Conservation (phyloP, 2,113 vertebrate species). For the Rhinogobius similis region DNA sequence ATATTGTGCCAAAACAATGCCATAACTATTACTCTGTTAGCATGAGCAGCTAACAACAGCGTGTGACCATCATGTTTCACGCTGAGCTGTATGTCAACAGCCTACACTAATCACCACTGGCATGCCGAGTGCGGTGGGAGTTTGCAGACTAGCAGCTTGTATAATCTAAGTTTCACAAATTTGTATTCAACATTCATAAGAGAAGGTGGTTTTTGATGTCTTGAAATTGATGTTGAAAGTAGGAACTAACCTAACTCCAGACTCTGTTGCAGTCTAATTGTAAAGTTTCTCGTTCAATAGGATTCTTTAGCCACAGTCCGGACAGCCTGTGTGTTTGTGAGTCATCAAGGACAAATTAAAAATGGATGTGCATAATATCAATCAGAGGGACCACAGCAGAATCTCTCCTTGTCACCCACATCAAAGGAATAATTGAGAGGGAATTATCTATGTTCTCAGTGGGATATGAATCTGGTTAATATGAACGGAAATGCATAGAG, state of each 20-base stretch:
- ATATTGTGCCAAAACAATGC: too few species aligned
- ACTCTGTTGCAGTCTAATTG: conserved; percentile 16
- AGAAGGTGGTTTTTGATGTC: too few species aligned
- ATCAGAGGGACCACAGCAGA: conserved; percentile 16
- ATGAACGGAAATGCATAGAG: not conserved
- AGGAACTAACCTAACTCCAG: not conserved
- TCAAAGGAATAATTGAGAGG: conserved; percentile 6
- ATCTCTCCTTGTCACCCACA: conserved; percentile 13
- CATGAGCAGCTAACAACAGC: too few species aligned
- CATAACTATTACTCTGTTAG: too few species aligned
- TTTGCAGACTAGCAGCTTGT: not conserved
- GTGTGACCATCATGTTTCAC: not conserved
- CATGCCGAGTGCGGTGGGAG: not conserved
- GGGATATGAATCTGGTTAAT: not conserved
- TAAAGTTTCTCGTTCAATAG: conserved; percentile 24
- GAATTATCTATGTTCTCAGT: not conserved
- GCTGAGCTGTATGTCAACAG: not conserved
- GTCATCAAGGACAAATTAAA: conserved; percentile 27
- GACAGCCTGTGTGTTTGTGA: conserved; percentile 25
- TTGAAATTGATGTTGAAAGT: not conserved
- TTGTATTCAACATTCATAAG: not conserved
- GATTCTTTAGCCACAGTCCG: conserved; percentile 26
- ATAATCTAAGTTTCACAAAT: not conserved
- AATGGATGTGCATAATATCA: conserved; percentile 21
- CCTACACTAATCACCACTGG: not conserved